Evolutionary conservation across 1,140 invertebrate species (phyloP).

Genomic region (Euura lappo): DNA sequence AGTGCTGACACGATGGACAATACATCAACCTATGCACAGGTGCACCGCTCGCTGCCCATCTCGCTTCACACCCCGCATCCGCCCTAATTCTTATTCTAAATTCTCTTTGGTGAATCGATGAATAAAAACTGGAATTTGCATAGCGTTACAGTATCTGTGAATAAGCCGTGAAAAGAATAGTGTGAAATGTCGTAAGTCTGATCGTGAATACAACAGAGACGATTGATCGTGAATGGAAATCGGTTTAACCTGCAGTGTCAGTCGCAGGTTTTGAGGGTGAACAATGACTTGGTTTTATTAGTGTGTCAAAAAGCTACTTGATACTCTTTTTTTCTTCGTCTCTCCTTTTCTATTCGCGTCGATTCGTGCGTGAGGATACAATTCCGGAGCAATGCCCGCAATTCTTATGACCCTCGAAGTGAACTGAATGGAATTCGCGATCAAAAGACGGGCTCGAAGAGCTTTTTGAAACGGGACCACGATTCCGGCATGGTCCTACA

Average conservation of each 20-base stretch:
- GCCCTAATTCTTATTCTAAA: too few species aligned
- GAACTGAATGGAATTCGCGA: background rate
- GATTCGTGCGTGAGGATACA: background rate
- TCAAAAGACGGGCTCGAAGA: background rate
- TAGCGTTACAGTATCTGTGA: too few species aligned
- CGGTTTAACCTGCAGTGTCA: background rate
- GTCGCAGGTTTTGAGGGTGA: background rate
- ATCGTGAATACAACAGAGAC: too few species aligned
- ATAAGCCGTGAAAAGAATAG: too few species aligned
- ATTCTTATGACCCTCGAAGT: background rate
- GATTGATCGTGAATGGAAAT: background rate
- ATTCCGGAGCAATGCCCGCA: background rate
- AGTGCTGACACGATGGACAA: constrained; percentile 27
- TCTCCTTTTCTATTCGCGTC: background rate
- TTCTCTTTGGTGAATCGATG: too few species aligned
- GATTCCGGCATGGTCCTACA: background rate
- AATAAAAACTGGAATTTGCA: too few species aligned
- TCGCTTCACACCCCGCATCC: background rate
- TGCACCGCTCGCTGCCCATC: constrained; percentile 17
- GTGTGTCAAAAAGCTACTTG: constrained; percentile 1
- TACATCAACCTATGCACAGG: constrained; percentile 20
- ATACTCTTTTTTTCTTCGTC: background rate
- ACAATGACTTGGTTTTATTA: background rate
- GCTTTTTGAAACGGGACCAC: constrained; percentile 3
- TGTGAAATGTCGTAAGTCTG: too few species aligned